Evolutionary conservation across 2,888 invertebrate genomes (phyloP).

Genomic region (Teinopalpus imperialis): DNA sequence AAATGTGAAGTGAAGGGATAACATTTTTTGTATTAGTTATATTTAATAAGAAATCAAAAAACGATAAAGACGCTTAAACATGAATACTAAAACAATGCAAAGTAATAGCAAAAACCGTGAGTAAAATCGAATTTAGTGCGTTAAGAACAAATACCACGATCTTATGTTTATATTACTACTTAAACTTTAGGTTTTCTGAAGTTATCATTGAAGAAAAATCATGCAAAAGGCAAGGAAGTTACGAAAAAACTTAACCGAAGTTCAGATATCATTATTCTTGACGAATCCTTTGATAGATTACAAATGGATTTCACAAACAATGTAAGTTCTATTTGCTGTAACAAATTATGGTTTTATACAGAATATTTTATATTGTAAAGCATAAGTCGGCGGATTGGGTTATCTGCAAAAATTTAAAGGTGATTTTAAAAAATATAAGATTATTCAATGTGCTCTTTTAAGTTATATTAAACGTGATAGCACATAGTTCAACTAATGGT

Average conservation of each 20-base stretch:
- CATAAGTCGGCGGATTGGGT: too few species aligned
- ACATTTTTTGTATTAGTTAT: too few species aligned
- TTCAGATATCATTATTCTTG: conserved; percentile 60
- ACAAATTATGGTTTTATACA: not conserved
- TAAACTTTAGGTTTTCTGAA: conserved; percentile 56
- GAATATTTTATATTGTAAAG: not conserved
- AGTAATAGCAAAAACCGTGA: conserved; percentile 50
- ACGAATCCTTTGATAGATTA: conserved; percentile 66
- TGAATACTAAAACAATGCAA: conserved; percentile 48
- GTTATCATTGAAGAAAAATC: conserved; percentile 66
- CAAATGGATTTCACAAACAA: conserved; percentile 45
- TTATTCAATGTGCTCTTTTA: too few species aligned
- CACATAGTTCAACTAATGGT: too few species aligned
- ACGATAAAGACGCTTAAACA: too few species aligned
- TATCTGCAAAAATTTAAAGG: too few species aligned
- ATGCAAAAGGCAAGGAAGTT: conserved; percentile 40
- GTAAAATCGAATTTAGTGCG: conserved; percentile 31
- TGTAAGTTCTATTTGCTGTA: conserved; percentile 46
- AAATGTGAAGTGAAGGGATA: too few species aligned
- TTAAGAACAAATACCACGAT: too few species aligned
- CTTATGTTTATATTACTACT: not conserved
- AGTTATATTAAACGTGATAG: too few species aligned
- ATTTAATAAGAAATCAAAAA: too few species aligned
- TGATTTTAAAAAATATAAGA: too few species aligned
- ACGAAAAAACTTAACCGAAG: conserved; percentile 45